These are phyloP conservation scores for Nemotelus pantherinus DNA, from an alignment of 2,888 invertebrate genomes.

Conservation along the genomic window DNA sequence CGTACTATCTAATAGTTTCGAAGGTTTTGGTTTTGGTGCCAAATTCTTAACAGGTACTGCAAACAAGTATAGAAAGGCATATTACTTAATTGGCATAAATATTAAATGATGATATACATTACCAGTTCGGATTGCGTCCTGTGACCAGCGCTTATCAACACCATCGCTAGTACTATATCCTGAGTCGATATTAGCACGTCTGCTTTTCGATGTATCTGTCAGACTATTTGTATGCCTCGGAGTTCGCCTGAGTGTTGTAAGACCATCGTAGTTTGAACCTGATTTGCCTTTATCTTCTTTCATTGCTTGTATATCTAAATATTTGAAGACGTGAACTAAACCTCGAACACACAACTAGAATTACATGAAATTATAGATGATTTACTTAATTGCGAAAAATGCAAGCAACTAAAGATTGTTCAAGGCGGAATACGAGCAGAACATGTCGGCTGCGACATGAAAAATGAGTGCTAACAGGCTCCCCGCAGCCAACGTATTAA, in stretches of 20 bases:
- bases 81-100: not conserved
- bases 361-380: slow-evolving; percentile 16
- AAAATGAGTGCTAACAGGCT: no score
- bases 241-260: slow-evolving; percentile 62
- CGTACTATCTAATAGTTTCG: slow-evolving; percentile 36
- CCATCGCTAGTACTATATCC: slow-evolving; percentile 90
- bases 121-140: slow-evolving; percentile 66
- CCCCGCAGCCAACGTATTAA: no score
- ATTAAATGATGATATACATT: not conserved
- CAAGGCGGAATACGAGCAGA: no score
- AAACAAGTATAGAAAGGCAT: slow-evolving; percentile 7
- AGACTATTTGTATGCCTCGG: slow-evolving; percentile 60
- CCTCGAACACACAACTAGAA: slow-evolving; percentile 88
- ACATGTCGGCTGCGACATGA: no score
- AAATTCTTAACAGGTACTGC: slow-evolving; percentile 27
- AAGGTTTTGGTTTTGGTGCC: slow-evolving; percentile 38
- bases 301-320: slow-evolving; percentile 87
- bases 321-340: slow-evolving; percentile 94
- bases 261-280: slow-evolving; percentile 62
- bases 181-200: slow-evolving; percentile 82
- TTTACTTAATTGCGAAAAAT: not conserved
- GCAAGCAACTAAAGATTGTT: no score
- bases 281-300: slow-evolving; percentile 67
- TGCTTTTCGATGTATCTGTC: slow-evolving; percentile 54
- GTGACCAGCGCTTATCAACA: slow-evolving; percentile 85